Evolutionary conservation across 2,888 invertebrate species (phyloP), one percentile per base, ranked within the genome.

Genomic region (Horisme vitalbata): DNA sequence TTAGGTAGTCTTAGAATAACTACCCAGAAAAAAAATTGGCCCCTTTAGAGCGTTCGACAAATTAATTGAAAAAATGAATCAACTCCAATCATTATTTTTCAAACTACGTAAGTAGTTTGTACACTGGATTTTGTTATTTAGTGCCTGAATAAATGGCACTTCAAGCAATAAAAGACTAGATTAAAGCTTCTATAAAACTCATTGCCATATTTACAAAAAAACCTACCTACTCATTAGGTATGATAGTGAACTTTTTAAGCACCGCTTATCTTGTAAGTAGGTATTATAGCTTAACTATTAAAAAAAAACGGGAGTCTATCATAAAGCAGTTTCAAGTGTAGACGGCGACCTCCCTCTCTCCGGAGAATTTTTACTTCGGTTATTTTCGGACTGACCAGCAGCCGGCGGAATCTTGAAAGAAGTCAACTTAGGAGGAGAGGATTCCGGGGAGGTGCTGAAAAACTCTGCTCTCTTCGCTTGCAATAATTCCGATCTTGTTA

Each of bases 271-370:
- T 49, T 31, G 34, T 45, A 55, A 55, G 45, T 57, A 59, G 38
- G 52, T 37, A 41, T 52, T 51, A 56, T 51, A 45, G 60, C 57
- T 61, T 63, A 6, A 6, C 11, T 26, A 11, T 18, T n/a, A n/a
- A n/a, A n/a, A 23, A 10, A 20, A 36, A 15, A 35, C 9, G 21
- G 12, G 15, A 18, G 27, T 34, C 15, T 71, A 90, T 90, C 90
- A 90, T 89, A 93, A 92, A 50, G 93, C 92, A 49, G 93, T 93
- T 86, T 93, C 93, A 62, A 93, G 80, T 7, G 93, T 91, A 30
- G 90, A 88, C 9, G 91, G 91, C 28, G 91, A 71, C 10, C 55
- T 57, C 26, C 57, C 81, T 55, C 75, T 74, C 45, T 87, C 85
- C 9, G 85, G 83, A 30, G 86, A 84, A 12, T 65, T 62, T 66